Conservation (phyloP, 2,113 vertebrate genomes). For the Siniperca chuatsi region DNA sequence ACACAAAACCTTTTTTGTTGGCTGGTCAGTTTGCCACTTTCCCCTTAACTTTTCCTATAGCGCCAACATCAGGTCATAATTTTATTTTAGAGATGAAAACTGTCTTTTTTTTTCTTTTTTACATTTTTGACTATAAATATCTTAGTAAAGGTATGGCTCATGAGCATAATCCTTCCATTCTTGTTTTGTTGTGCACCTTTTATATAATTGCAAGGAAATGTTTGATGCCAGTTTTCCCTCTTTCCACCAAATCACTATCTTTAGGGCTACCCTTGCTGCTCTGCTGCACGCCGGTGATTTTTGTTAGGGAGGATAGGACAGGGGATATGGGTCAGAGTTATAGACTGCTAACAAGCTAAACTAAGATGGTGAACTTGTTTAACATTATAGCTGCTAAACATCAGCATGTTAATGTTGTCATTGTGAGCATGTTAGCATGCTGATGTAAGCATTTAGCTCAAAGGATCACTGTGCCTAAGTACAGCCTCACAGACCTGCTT, state of each 20-base stretch:
- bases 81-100: background rate
- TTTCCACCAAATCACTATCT: too few relatives aligned
- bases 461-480: background rate
- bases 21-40: background rate
- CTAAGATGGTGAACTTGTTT: background rate
- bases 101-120: too few relatives aligned
- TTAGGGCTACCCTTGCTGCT: too few relatives aligned
- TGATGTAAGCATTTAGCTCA: background rate
- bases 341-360: too few relatives aligned
- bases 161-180: background rate
- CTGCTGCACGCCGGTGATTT: too few relatives aligned
- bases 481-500: background rate
- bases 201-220: background rate
- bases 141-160: background rate
- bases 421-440: background rate
- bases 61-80: background rate
- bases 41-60: background rate
- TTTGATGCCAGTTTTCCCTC: background rate
- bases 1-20: too few relatives aligned
- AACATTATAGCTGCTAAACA: background rate
- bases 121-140: too few relatives aligned
- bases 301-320: too few relatives aligned
- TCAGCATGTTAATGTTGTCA: background rate
- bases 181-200: background rate
- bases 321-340: too few relatives aligned